A percentile compares a stretch with the other conserved stretches of the same genome.
Evolutionary conservation across 2,113 vertebrate genomes (phyloP).

Genomic region (Sisor rabdophorus): DNA sequence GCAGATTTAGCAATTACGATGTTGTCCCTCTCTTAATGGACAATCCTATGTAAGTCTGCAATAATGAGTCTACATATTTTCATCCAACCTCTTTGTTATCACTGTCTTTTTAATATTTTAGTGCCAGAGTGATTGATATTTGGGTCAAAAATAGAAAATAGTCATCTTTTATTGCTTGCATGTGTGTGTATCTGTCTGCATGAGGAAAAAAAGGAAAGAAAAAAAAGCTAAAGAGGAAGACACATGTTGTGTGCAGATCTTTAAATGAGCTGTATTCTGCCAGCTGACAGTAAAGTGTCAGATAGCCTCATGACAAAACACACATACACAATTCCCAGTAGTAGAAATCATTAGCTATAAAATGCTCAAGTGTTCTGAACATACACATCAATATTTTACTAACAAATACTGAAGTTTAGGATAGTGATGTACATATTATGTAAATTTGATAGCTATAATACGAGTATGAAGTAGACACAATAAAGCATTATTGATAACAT

Average conservation of each 20-base stretch:
- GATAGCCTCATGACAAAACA: conserved; percentile 11
- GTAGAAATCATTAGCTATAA: conserved; percentile 3
- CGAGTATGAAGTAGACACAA: conserved; percentile 16
- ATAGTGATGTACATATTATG: not conserved
- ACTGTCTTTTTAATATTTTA: conserved; percentile 51
- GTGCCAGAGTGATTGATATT: conserved; percentile 42
- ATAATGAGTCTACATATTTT: conserved; percentile 54
- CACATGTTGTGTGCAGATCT: conserved; percentile 8
- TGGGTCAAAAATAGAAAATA: conserved; percentile 45
- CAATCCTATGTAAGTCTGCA: conserved; percentile 31
- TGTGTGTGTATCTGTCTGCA: conserved; percentile 7
- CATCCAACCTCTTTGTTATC: conserved; percentile 42
- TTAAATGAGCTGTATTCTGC: conserved; percentile 5
- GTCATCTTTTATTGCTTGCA: conserved; percentile 27
- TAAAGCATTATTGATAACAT: conserved; percentile 4
- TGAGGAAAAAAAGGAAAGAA: not conserved
- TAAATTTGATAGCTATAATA: not conserved
- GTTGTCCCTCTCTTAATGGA: conserved; percentile 35
- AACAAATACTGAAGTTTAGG: not conserved
- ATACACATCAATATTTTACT: not conserved
- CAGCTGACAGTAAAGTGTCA: conserved; percentile 22
- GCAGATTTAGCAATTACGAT: conserved; percentile 17
- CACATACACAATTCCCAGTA: not conserved
- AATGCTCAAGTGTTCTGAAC: not conserved
- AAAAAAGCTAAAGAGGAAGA: not conserved